phyloP scores from a whole-genome alignment of 1,140 invertebrate genomes.

The Agrypnia vestita region DNA sequence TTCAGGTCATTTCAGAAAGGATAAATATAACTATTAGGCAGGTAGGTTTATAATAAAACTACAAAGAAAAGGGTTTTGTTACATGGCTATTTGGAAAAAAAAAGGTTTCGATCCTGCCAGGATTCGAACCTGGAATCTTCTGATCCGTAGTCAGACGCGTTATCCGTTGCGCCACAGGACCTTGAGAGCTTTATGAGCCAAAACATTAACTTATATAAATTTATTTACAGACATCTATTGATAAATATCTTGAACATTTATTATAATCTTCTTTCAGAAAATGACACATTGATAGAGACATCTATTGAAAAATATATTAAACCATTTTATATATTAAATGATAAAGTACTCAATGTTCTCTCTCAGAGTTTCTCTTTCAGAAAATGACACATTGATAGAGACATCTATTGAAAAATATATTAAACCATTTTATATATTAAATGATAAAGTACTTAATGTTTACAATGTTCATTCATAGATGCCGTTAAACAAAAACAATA shows the following conservation, averaged over 20 bases:
- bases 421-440: too few relatives aligned
- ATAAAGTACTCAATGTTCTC: neutral
- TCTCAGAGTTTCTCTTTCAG: neutral
- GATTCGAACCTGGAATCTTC: slow-evolving; percentile 84
- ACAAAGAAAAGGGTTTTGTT: too few relatives aligned
- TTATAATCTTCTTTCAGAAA: too few relatives aligned
- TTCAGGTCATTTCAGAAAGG: too few relatives aligned
- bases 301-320: too few relatives aligned
- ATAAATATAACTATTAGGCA: too few relatives aligned
- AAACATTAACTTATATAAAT: neutral
- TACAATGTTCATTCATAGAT: slow-evolving; percentile 20
- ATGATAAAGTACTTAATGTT: neutral
- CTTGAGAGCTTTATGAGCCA: slow-evolving; percentile 52
- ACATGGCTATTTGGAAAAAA: too few relatives aligned
- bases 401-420: too few relatives aligned
- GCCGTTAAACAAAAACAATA: neutral
- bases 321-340: too few relatives aligned
- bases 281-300: neutral
- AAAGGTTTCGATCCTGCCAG: slow-evolving; percentile 75
- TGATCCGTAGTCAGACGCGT: slow-evolving; percentile 83
- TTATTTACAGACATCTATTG: neutral
- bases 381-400: neutral
- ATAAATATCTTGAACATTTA: neutral
- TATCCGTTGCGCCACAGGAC: slow-evolving; percentile 83
- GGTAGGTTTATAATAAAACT: too few relatives aligned